Evolutionary conservation across 2,797 vertebrate genomes (phyloP).

Genomic region (Alfaro cultratus): DNA sequence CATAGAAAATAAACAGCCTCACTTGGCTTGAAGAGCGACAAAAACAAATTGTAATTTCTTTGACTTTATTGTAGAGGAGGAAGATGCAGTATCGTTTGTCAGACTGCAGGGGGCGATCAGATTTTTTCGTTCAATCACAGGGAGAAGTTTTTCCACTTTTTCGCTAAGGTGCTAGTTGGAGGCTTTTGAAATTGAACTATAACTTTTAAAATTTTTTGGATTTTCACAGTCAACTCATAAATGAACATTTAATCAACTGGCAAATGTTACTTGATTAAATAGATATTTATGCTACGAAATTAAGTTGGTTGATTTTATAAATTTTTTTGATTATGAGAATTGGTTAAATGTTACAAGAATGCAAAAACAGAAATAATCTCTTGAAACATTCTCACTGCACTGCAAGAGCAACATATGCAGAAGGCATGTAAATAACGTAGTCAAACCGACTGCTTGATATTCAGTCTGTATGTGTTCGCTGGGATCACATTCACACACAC

Average conservation of each 20-base stretch:
- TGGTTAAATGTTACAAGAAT: neutral
- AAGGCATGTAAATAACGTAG: neutral
- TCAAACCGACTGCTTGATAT: neutral
- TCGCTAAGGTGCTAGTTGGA: neutral
- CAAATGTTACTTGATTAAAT: neutral
- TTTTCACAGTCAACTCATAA: neutral
- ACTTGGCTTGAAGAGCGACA: no score
- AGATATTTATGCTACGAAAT: no score
- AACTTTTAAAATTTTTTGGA: neutral
- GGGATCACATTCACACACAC: neutral
- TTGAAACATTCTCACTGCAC: neutral
- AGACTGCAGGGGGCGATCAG: neutral
- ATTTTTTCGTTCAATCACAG: neutral
- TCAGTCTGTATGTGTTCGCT: no score
- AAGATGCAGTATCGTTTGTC: neutral
- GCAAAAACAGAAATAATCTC: neutral
- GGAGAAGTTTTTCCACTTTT: neutral
- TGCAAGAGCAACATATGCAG: neutral
- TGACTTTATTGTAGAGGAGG: neutral
- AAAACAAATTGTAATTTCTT: no score
- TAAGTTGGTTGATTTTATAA: neutral
- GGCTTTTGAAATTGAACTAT: neutral
- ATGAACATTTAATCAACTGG: neutral
- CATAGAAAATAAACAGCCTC: neutral
- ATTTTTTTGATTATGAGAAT: neutral